A percentile compares a stretch with the other conserved stretches of the same genome.
Conservation (phyloP, 2,113 vertebrate genomes). For the Catagonus wagneri region DNA sequence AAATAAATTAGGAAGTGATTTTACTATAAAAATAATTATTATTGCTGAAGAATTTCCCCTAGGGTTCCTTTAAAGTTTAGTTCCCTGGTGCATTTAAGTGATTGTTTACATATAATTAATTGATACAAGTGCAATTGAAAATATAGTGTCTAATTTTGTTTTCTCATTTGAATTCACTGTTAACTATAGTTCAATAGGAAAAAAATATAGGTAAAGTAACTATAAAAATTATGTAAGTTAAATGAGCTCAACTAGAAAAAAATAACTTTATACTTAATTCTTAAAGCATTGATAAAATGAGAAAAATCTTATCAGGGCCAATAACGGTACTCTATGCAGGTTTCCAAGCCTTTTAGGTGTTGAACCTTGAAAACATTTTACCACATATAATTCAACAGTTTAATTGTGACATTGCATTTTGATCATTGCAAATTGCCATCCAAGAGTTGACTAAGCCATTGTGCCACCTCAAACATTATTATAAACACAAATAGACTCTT, state of each 20-base stretch:
- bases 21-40: neutral
- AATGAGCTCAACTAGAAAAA: slow-evolving; percentile 26
- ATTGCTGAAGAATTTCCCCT: neutral
- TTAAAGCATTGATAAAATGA: neutral
- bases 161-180: slow-evolving; percentile 46
- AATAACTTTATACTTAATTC: neutral
- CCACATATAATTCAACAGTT: neutral
- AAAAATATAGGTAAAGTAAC: neutral
- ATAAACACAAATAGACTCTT: slow-evolving; percentile 21
- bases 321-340: neutral
- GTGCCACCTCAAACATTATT: neutral
- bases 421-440: neutral
- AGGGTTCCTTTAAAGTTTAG: slow-evolving; percentile 28
- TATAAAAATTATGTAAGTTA: slow-evolving; percentile 17
- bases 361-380: slow-evolving; percentile 22
- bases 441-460: neutral
- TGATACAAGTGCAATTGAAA: slow-evolving; percentile 30
- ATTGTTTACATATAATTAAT: slow-evolving; percentile 50
- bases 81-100: neutral
- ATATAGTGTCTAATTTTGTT: slow-evolving; percentile 47
- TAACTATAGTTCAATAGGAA: slow-evolving; percentile 24
- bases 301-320: neutral
- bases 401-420: neutral
- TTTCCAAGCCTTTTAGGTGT: slow-evolving; percentile 17
- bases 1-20: neutral